Base-by-base conservation (phyloP, 2,797 vertebrate genomes). In the Eleutherodactylus coqui region DNA sequence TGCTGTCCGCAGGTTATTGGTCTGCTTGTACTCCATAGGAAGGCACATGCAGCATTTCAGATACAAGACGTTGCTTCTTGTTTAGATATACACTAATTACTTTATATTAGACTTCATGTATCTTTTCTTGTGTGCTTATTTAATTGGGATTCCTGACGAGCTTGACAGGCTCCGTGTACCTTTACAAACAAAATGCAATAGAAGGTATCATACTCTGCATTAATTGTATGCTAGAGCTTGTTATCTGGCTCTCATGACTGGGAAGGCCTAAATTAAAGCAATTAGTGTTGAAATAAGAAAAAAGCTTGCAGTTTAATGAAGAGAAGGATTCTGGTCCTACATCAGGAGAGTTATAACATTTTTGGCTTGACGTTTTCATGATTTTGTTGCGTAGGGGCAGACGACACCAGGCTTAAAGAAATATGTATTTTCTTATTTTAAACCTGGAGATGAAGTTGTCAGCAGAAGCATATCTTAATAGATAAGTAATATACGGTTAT, bases 141-240 rank as follows among this genome's bases (percentile, higher is more conserved):
- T 70, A 85, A 70, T 75, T 83, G 82, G 27, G 60, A 45, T 58
- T 45, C 75, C 34, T 58, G 55, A 27, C 14, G 32, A n/a, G 34
- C n/a, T 82, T 70, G 69, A 75, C 82, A 83, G 2, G 34, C 9
- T 14, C 29, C 34, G 82, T 83, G 69, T 83, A 41, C 49, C 9
- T 4, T 51, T 69, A 32, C 58, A 45, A 73, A 73, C 38, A n/a
- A 45, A 73, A 45, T 27, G 45, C 75, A 32, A 76, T 21, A 51
- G 14, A 19, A 34, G 27, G 47, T 19, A 76, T 51, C 53, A 51
- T 76, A 9, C 17, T 32, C 38, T 43, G 11, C 69, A 43, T 43
- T 72, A 72, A 45, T 45, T 43, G 41, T 45, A 24, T 72, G 19
- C 41, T 72, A 45, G 13, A 72, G 27, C 38, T 72, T 72, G 38